Evolutionary conservation across 2,888 invertebrate species (phyloP), one percentile per base, ranked within the genome.

Genomic region (Tipula vernalis): DNA sequence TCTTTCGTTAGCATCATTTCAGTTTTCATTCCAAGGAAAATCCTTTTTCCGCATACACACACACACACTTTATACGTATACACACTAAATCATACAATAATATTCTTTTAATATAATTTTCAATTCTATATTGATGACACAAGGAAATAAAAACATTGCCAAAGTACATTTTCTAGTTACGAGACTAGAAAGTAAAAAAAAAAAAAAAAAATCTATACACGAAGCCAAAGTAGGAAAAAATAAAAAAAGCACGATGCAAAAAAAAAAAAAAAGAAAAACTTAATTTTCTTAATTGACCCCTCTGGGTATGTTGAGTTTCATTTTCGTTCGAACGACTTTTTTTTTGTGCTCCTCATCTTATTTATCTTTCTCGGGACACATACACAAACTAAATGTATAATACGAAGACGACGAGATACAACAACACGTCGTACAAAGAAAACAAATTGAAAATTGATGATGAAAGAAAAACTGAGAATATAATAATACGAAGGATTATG

Each of bases 221-320:
- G 51, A 28, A 71, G 3, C 28, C 18, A 71, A 18, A 28, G 71
- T 71, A 71, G 71, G 28, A 71, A 51, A 51, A 10, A 10, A 44
- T 44, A 44, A 44, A 28, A 28, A 28, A 71, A 71, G 71, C 71
- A 28, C 71, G 18, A 71, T 10, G 28, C 12, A n/a, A 15, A n/a
- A 28, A 28, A 71, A 71, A n/a, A 15, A n/a, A 28, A 28, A 71
- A 71, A 18, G 28, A 71, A 71, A 71, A 71, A 71, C 71, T 71
- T 71, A 71, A 71, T 71, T 71, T 71, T 71, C 71, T 71, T 71
- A 71, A 71, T 71, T 71, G 71, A 71, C 71, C 71, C 71, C 71
- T 71, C 71, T 71, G 71, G 71, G 71, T 71, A 71, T 71, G 71
- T 71, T 71, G 28, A 28, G 10, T 71, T 71, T 71, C 71, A 71